Evolutionary conservation across 2,888 invertebrate genomes (phyloP).

Genomic region (Strigamia crassipes): DNA sequence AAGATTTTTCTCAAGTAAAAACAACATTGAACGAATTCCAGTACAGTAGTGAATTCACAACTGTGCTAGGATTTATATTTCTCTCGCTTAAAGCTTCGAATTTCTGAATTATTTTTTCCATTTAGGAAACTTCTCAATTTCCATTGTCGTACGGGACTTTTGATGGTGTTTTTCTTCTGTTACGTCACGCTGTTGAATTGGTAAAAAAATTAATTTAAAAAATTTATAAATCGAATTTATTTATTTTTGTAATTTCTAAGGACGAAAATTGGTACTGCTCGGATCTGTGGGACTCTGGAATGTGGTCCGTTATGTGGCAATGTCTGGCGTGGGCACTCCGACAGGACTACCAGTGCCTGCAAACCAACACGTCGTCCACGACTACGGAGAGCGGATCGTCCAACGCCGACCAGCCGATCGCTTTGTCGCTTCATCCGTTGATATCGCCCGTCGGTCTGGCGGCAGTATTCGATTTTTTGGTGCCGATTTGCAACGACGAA

Average conservation of each 20-base stretch:
- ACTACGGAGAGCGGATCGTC: background rate
- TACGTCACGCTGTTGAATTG: background rate
- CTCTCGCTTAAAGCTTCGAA: too few relatives aligned
- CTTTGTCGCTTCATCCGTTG: background rate
- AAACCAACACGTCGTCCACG: background rate
- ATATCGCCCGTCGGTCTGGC: constrained; percentile 21
- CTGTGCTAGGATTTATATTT: too few relatives aligned
- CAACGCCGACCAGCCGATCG: background rate
- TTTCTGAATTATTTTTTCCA: too few relatives aligned
- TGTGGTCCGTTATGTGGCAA: constrained; percentile 1
- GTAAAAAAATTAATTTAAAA: background rate
- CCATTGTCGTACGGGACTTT: background rate
- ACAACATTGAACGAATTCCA: too few relatives aligned
- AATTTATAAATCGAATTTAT: background rate
- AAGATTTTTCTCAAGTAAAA: background rate
- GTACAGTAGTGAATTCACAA: too few relatives aligned
- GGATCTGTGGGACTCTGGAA: background rate
- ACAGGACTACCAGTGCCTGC: constrained; percentile 16
- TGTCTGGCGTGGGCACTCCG: constrained; percentile 3
- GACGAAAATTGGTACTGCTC: constrained; percentile 23
- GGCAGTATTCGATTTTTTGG: background rate
- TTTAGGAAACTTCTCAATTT: background rate
- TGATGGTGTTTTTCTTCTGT: background rate
- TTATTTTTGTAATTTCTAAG: background rate
- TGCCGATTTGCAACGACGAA: background rate